Conservation (phyloP, 2,888 invertebrate genomes). For the Morpho deidamia region DNA sequence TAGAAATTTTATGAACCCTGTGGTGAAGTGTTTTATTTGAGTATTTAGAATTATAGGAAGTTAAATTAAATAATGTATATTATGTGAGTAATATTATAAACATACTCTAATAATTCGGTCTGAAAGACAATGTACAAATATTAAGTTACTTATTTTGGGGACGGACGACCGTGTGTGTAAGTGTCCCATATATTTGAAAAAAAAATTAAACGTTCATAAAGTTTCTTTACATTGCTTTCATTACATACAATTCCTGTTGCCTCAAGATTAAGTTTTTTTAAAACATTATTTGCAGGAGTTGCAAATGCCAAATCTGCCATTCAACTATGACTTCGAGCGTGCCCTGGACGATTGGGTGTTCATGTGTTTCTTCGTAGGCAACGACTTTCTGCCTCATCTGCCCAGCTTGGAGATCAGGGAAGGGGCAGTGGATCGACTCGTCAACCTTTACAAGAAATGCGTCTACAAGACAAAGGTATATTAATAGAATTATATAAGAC, state of each 20-base stretch:
- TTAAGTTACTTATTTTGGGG: too few relatives aligned
- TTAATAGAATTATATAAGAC: too few relatives aligned
- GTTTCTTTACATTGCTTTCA: not conserved
- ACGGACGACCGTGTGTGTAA: too few relatives aligned
- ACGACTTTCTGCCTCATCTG: slow-evolving; percentile 98
- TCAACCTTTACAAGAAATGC: slow-evolving; percentile 94
- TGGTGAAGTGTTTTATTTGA: not conserved
- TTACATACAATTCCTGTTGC: not conserved
- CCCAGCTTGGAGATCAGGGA: slow-evolving; percentile 98
- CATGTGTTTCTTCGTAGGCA: slow-evolving; percentile 99
- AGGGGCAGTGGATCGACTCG: slow-evolving; percentile 96
- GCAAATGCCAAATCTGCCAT: slow-evolving; percentile 94
- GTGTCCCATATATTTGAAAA: too few relatives aligned
- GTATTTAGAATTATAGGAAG: slow-evolving; percentile 8
- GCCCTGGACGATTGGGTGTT: slow-evolving; percentile 98
- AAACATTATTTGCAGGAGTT: slow-evolving; percentile 26
- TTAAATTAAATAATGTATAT: not conserved
- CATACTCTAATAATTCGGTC: too few relatives aligned
- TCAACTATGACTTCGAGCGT: slow-evolving; percentile 95
- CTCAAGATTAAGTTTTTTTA: too few relatives aligned
- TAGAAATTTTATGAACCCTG: too few relatives aligned
- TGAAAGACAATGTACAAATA: too few relatives aligned
- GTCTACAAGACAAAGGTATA: slow-evolving; percentile 94
- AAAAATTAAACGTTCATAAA: not conserved
- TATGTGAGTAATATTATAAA: too few relatives aligned